A percentile compares a stretch with the other conserved stretches of the same genome.
These are phyloP conservation scores for Ochropleura plecta DNA, from an alignment of 2,888 invertebrate genomes.

Conservation along the genomic window DNA sequence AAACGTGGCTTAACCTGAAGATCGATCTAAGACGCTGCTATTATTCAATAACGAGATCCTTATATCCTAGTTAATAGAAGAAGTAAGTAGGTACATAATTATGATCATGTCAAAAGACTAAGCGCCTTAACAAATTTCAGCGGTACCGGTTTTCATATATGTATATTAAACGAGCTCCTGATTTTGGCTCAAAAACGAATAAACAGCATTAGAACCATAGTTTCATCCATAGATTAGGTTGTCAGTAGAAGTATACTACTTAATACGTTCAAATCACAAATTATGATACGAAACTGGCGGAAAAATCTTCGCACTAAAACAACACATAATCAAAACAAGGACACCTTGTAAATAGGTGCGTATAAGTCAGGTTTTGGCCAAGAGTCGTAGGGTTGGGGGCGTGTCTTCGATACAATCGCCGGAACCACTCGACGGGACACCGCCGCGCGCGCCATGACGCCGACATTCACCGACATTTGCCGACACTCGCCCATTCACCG, in stretches of 20 bases:
- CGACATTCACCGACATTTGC: slow-evolving; percentile 60
- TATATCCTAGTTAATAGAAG: not conserved
- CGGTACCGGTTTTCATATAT: not conserved
- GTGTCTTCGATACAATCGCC: slow-evolving; percentile 82
- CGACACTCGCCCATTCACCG: slow-evolving; percentile 65
- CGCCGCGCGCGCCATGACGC: slow-evolving; percentile 68
- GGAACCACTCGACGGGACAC: slow-evolving; percentile 84
- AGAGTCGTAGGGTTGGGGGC: slow-evolving; percentile 73
- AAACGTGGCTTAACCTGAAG: too few species aligned
- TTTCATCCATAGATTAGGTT: too few species aligned
- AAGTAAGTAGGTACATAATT: not conserved
- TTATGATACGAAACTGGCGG: not conserved
- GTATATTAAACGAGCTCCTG: not conserved
- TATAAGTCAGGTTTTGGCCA: slow-evolving; percentile 71
- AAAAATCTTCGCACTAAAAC: not conserved
- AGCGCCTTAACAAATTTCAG: not conserved
- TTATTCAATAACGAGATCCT: too few species aligned
- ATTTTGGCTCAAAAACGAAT: not conserved
- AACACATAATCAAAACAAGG: slow-evolving; percentile 51
- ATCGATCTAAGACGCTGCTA: too few species aligned
- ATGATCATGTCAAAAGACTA: too few species aligned
- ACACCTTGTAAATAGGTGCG: slow-evolving; percentile 61
- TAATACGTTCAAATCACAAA: not conserved
- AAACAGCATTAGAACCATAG: not conserved
- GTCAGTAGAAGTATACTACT: too few species aligned